Base-by-base conservation (phyloP, 2,888 invertebrate genomes). In the Toxonevra muliebris region DNA sequence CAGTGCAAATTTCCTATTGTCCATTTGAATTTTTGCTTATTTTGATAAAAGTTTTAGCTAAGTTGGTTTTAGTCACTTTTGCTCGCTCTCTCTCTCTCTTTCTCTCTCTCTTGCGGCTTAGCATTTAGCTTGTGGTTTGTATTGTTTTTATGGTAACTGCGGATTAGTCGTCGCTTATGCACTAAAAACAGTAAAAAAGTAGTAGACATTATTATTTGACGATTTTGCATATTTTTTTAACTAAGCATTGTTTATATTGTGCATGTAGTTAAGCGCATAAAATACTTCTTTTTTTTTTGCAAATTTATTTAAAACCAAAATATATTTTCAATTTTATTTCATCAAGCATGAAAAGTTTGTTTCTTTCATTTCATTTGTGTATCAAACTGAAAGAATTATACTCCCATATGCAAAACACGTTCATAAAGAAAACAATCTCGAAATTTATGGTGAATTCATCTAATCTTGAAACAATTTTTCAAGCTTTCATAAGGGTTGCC, bases 101-200 rank as follows among this genome's bases (percentile, higher is more conserved):
- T 67, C 62, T 61, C n/a, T n/a, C n/a, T n/a, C n/a, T n/a, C n/a
- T n/a, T n/a, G n/a, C n/a, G n/a, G n/a, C n/a, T n/a, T n/a, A n/a
- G n/a, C 20, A 30, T 20, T 58, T 42, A 30, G 70, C 68, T 68
- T 80, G 82, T 70, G 80, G 80, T 80, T 80, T 80, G 80, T 80
- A 80, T 80, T 80, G 80, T 80, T 80, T 80, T 81, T 76, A 76
- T 76, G 77, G 77, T 72, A 76, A 80, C 76, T 52, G 30, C 53
- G 61, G 61, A 66, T 66, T 66, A 66, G 66, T 45, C 45, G 52
- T 50, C 64, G 58, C 10, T 57, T 17, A 40, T 57, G 57, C 40
- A 15, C 41, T 12, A 30, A n/a, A n/a, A n/a, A n/a, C 7, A 7
- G 30, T 30, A 30, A 7, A 30, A 30, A 30, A 30, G 30, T 30